Evolutionary conservation across 2,888 invertebrate genomes (phyloP).

Genomic region (Oxytorus armatus): DNA sequence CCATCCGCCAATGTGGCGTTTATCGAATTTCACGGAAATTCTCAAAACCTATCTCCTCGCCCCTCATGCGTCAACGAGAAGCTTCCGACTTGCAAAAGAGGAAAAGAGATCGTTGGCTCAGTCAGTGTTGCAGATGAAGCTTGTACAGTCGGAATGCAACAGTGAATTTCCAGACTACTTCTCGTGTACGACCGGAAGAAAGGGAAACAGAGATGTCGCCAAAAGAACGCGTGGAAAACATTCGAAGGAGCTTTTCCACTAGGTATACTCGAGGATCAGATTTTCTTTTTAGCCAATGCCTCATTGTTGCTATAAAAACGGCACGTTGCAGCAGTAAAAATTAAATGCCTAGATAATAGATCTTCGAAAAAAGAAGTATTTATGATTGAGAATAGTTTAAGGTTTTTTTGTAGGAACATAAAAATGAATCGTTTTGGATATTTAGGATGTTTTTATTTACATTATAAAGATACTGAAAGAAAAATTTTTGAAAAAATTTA

Average conservation of each 20-base stretch:
- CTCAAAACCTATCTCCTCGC: slow-evolving; percentile 19
- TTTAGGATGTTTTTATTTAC: too few relatives aligned
- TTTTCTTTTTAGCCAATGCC: slow-evolving; percentile 1
- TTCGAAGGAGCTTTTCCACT: not conserved
- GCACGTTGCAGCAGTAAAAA: not conserved
- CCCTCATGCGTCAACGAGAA: not conserved
- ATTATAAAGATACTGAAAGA: too few relatives aligned
- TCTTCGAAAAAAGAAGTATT: not conserved
- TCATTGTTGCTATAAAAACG: not conserved
- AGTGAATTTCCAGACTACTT: slow-evolving; percentile 2
- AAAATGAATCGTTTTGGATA: too few relatives aligned
- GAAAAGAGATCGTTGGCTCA: slow-evolving; percentile 34
- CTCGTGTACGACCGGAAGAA: not conserved
- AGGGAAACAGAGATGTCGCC: slow-evolving; percentile 10
- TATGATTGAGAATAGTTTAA: too few relatives aligned
- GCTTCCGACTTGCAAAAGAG: slow-evolving; percentile 20
- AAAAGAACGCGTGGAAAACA: not conserved
- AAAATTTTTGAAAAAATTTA: too few relatives aligned
- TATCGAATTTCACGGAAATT: slow-evolving; percentile 54
- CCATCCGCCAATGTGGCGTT: slow-evolving; percentile 16
- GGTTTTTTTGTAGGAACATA: too few relatives aligned
- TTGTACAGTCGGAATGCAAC: slow-evolving; percentile 18
- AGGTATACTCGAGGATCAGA: not conserved
- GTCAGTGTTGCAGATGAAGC: not conserved
- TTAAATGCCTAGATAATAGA: not conserved